These are phyloP conservation scores for Rhinichthys klamathensis DNA, from an alignment of 2,113 vertebrate species.

Conservation along the genomic window DNA sequence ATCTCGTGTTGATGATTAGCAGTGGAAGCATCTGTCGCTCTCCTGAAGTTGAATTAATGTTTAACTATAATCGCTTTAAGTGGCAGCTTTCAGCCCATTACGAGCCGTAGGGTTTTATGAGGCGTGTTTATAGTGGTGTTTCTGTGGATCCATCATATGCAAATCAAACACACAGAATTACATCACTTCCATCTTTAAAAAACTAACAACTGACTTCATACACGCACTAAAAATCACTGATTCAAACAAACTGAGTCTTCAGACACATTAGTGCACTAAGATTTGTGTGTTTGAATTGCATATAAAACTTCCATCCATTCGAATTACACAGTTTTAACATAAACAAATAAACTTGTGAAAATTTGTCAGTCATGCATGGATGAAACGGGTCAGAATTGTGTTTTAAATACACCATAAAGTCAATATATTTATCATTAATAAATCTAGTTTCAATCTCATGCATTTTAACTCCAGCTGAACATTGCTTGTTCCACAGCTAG, in stretches of 20 bases:
- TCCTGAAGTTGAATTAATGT: conserved; percentile 9
- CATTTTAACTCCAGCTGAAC: neutral
- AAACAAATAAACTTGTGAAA: neutral
- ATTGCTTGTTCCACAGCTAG: neutral
- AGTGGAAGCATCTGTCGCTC: neutral
- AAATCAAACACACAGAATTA: neutral
- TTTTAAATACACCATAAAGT: no score
- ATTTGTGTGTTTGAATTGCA: no score
- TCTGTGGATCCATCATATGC: neutral
- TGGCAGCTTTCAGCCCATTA: neutral
- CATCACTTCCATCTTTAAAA: neutral
- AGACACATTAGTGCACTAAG: no score
- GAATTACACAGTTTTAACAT: no score
- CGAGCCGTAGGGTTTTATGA: neutral
- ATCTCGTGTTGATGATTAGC: neutral
- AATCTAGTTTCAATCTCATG: no score
- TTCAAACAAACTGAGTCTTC: no score
- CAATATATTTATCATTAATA: no score
- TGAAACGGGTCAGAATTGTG: no score
- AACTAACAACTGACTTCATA: no score
- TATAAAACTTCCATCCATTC: no score
- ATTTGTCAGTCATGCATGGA: no score
- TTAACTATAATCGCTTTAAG: conserved; percentile 20
- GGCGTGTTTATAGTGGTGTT: neutral
- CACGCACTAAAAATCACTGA: no score